Base-by-base conservation (phyloP, 92 coral and sea anemone genomes). In the Hydrozoanthus gracilis region DNA sequence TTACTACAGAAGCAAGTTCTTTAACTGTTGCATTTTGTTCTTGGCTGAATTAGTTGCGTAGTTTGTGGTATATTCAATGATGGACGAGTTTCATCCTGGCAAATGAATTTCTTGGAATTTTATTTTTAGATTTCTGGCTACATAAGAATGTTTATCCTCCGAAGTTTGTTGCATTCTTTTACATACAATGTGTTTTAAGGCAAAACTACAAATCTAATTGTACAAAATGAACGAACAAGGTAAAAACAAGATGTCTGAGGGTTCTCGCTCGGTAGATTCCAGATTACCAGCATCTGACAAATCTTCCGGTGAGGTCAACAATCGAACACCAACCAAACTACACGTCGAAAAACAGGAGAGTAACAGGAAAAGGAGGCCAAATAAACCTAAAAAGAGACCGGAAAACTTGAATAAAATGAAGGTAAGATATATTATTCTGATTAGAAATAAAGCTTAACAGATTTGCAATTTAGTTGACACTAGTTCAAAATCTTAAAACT, bases 81-180 rank as follows among this genome's bases (percentile, higher is more conserved):
- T 68, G 47, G 48, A 20, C 73, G 10, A 16, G 44, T 68, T 68
- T 76, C 4, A 11, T 2, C 46, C 72, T 60, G 11, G 11, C 5
- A 54, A 54, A 18, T n/a, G n/a, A 60, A 47, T 35, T 64, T 79
- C 73, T 65, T 35, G 74, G 74, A 80, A 80, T 47, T 80, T 77
- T 10, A 15, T 12, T 5, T 77, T 46, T 64, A 6, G 5, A 7
- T 14, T 45, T 5, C 79, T 44, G 45, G 7, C 9, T 66, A 12
- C 12, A 7, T 52, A 58, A 58, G 12, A 4, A 3, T 58, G 64
- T 58, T 58, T 58, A 58, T 16, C 15, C 15, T 10, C 6, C 35
- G 73, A 45, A 10, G 51, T 5, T 64, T 3, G 50, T 9, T 7
- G 55, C 55, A 46, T 50, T 12, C 49, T 35, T 16, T 4, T 18